These are phyloP conservation scores for Conomelus anceps DNA, from an alignment of 2,888 invertebrate genomes.

Conservation along the genomic window DNA sequence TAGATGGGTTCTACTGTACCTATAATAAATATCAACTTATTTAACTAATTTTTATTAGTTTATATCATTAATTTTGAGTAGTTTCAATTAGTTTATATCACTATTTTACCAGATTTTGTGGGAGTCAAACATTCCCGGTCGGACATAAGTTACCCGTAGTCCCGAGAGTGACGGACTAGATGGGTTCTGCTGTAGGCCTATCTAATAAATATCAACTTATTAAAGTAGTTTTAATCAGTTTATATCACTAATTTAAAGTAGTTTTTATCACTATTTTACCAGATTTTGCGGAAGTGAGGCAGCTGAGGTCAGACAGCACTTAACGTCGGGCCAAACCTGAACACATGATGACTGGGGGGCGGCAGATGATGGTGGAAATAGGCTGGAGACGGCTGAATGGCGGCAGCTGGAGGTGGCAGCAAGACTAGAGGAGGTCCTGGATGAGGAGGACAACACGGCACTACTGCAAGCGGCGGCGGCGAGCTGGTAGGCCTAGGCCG, in stretches of 20 bases:
- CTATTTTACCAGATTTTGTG: neutral
- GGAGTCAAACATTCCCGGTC: neutral
- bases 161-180: too few relatives aligned
- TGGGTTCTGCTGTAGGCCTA: too few relatives aligned
- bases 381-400: neutral
- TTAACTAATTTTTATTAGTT: too few relatives aligned
- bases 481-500: constrained; percentile 16
- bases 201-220: too few relatives aligned
- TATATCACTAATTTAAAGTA: neutral
- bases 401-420: constrained; percentile 14
- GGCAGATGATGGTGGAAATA: neutral
- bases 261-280: neutral
- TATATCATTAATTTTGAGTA: neutral
- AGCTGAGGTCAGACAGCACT: neutral
- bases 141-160: too few relatives aligned
- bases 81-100: too few relatives aligned
- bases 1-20: too few relatives aligned
- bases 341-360: neutral
- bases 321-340: neutral
- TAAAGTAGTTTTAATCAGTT: too few relatives aligned
- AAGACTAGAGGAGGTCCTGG: constrained; percentile 1
- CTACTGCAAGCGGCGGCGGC: constrained; percentile 3
- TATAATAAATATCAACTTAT: too few relatives aligned
- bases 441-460: neutral
- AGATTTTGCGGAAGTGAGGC: neutral